Evolutionary conservation across 2,797 vertebrate species (phyloP).

Genomic region (Vireo griseus): DNA sequence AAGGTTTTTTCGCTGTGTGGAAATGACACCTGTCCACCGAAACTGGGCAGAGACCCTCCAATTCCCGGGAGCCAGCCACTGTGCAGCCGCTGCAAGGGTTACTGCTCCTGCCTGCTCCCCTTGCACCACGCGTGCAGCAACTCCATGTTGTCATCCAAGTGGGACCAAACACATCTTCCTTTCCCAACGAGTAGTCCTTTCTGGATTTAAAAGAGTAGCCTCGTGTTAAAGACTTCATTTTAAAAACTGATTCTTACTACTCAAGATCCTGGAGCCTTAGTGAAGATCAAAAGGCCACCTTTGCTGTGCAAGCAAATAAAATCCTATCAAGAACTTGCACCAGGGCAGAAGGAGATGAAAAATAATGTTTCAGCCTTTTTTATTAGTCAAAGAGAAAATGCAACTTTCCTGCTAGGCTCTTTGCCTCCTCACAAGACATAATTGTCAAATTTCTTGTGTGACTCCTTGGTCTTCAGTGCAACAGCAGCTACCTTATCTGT

Average conservation of each 20-base stretch:
- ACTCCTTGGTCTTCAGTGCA: background rate
- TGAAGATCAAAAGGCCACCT: background rate
- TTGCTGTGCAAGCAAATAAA: background rate
- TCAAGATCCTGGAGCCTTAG: background rate
- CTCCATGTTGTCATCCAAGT: background rate
- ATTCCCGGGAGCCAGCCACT: background rate
- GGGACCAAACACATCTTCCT: background rate
- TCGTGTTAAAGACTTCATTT: background rate
- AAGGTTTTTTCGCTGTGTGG: background rate
- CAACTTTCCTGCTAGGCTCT: background rate
- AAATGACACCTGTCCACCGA: constrained; percentile 55
- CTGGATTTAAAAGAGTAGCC: background rate
- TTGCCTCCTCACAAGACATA: background rate
- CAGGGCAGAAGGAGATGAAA: background rate
- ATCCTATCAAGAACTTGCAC: background rate
- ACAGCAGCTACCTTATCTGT: background rate
- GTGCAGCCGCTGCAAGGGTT: background rate
- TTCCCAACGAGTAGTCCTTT: background rate
- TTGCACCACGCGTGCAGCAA: background rate
- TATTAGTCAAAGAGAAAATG: background rate
- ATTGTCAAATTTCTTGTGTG: background rate
- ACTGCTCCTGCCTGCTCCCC: background rate
- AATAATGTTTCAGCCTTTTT: background rate
- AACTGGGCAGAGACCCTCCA: background rate
- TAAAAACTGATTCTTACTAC: background rate